Percentiles rank a stretch among this genome's conserved stretches.
Conservation (phyloP, 2,888 invertebrate species). For the Coelinius sp. region DNA sequence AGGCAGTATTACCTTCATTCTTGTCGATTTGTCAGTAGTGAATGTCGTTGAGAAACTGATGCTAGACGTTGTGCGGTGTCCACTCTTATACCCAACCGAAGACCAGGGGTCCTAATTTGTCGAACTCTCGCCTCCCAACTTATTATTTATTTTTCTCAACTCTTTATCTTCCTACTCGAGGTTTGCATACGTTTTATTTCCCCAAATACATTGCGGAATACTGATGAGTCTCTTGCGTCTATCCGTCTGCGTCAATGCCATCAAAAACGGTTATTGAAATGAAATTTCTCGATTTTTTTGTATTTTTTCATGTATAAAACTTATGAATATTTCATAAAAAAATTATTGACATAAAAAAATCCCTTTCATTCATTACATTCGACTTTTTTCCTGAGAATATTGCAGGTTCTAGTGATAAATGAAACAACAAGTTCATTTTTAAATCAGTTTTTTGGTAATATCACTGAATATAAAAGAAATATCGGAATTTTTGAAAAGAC, state of each 20-base stretch:
- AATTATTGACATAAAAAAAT: no score
- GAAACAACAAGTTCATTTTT: no score
- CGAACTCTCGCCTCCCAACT: constrained; percentile 44
- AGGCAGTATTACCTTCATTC: constrained; percentile 59
- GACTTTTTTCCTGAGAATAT: no score
- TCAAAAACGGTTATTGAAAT: neutral
- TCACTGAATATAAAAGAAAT: no score
- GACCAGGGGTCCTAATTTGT: constrained; percentile 58
- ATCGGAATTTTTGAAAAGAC: neutral
- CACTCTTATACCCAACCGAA: constrained; percentile 58
- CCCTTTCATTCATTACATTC: no score
- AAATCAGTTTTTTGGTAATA: no score
- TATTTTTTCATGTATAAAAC: neutral
- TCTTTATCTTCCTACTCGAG: neutral
- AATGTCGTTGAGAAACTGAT: constrained; percentile 58
- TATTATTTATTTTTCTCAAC: constrained; percentile 26
- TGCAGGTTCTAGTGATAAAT: no score
- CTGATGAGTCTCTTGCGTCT: constrained; percentile 45
- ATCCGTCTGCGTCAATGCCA: constrained; percentile 29
- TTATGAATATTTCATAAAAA: no score
- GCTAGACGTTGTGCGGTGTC: constrained; percentile 50
- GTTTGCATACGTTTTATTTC: neutral
- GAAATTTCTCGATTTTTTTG: neutral
- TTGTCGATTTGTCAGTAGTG: constrained; percentile 45
- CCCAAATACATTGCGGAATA: constrained; percentile 43